Base-by-base conservation (phyloP, 2,888 invertebrate genomes). In the Miltochrista miniata region DNA sequence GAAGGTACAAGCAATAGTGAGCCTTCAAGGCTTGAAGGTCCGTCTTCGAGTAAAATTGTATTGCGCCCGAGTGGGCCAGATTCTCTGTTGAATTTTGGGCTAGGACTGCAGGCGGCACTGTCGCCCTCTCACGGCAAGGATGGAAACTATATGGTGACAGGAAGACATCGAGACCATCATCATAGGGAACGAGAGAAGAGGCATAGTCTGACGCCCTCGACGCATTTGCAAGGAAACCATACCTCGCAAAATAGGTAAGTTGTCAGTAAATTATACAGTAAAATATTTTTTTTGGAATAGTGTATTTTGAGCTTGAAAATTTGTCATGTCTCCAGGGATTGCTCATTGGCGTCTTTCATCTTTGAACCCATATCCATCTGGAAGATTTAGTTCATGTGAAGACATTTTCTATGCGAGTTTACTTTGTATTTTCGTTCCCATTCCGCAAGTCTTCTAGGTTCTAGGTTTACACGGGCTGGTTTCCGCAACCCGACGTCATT, bases 171-270 rank as follows among this genome's bases (percentile, higher is more conserved):
- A 49, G 85, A 84, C 0, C 78, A 81, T 40, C 85, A 83, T 31
- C 83, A 83, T 46, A 83, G 72, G 45, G 93, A 93, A 44, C 82
- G 70, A 44, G 93, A 93, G 47, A 94, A 94, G 70, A 82, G 94
- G 1, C 93, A 93, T 61, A 93, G 93, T 41, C 66, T 94, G 51
- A 92, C 92, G 3, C 87, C 90, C 0, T 79, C 85, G 0, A 62
- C 86, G 33, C 90, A 89, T 71, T 62, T 88, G 48, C 87, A 87
- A 53, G 78, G 74, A 10, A 85, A 81, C 39, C 85, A 87, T 56
- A 65, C 79, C 4, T 70, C 76, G 10, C 89, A 81, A 42, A 92
- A 92, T 56, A 83, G 92, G 92, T 90, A 36, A 76, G 78, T 18
- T 40, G 13, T n/a, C 18, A 24, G 3, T 24, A 24, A 24, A 24